phyloP scores from a whole-genome alignment of 2,888 invertebrate species.

The Sipha maydis region DNA sequence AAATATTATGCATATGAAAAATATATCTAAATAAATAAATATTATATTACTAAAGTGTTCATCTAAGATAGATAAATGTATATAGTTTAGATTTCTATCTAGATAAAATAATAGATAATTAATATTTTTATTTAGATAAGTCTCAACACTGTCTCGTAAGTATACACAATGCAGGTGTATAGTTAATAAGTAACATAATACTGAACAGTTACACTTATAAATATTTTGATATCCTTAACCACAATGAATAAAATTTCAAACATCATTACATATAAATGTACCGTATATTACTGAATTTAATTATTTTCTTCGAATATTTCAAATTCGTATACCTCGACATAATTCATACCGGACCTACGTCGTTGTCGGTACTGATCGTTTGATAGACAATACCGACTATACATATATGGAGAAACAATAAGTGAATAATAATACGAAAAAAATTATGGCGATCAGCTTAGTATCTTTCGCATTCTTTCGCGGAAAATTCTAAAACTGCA shows the following conservation, averaged over 20 bases:
- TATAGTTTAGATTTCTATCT: too few species aligned
- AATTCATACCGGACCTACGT: conserved; percentile 27
- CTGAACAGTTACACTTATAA: too few species aligned
- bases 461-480: conserved; percentile 48
- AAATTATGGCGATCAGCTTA: conserved; percentile 19
- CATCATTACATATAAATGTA: neutral
- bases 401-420: conserved; percentile 13
- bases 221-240: too few species aligned
- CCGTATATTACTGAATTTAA: neutral
- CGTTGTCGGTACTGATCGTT: conserved; percentile 49
- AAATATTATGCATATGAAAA: too few species aligned
- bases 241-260: neutral
- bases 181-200: too few species aligned
- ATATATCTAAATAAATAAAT: too few species aligned
- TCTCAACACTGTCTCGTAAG: too few species aligned
- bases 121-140: too few species aligned
- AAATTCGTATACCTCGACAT: conserved; percentile 37
- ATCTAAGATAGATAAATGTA: too few species aligned
- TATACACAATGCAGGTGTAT: too few species aligned
- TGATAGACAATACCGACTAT: conserved; percentile 45
- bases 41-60: too few species aligned
- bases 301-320: conserved; percentile 5
- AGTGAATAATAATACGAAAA: conserved; percentile 12
- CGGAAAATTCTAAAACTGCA: conserved; percentile 44
- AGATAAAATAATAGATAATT: too few species aligned